Evolutionary conservation across 2,888 invertebrate species (phyloP), one percentile per base, ranked within the genome.

Genomic region (Petrolisthes cinctipes): DNA sequence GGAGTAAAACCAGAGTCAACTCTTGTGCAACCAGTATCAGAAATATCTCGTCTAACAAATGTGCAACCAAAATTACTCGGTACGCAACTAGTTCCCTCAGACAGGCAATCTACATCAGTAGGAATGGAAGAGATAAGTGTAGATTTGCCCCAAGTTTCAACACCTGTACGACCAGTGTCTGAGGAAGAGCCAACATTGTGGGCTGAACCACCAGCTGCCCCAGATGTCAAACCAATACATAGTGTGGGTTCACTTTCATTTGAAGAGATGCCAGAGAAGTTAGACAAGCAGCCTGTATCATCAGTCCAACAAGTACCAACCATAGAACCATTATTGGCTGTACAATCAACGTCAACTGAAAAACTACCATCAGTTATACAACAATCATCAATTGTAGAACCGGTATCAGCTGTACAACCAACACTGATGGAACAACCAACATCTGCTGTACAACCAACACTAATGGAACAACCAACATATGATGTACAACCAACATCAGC

Each of bases 401-500:
- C 71, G 4, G 20, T 20, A 71, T 71, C n/a, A n/a, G 71, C 11
- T 71, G 11, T 11, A n/a, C 71, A 71, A 6, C 71, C 20, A 71
- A 4, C 71, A 71, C 20, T 20, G 1, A 20, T 20, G 14, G 71
- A n/a, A 11, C 71, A 71, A 71, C 71, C 71, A 71, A 71, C 71
- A 71, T 71, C n/a, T 6, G 71, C 1, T 71, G 71, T 6, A n/a
- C 71, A n/a, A 6, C 4, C 20, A n/a, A n/a, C 71, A n/a, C 20
- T 37, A 37, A n/a, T 20, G 20, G 20, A 6, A 6, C 71, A 71
- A 71, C 71, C 71, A 71, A n/a, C 71, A 17, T 11, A 0, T 71
- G 71, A 71, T 71, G 71, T 71, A 6, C 71, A 71, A 71, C 71
- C 71, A 71, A 71, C 71, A 71, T 71, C 71, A 71, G 71, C 71